These are phyloP conservation scores for Lithobates sylvaticus DNA, from an alignment of 2,797 vertebrate genomes.

Conservation along the genomic window DNA sequence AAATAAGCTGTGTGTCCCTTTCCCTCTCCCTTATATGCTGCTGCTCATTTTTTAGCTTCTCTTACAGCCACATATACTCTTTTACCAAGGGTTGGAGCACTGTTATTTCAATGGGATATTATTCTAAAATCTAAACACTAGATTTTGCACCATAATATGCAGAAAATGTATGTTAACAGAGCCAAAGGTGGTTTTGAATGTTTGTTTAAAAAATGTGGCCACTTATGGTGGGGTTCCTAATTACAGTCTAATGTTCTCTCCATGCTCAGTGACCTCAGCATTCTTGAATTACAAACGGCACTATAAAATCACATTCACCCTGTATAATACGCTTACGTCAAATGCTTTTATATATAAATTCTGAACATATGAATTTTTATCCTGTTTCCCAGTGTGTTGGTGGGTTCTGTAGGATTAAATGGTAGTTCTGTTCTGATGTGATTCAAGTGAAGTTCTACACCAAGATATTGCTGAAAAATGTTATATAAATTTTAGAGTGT, in stretches of 20 bases:
- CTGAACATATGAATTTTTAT: slow-evolving; percentile 1
- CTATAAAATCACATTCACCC: slow-evolving; percentile 14
- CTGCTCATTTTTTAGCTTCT: not conserved
- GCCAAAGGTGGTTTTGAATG: slow-evolving; percentile 38
- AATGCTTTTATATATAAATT: slow-evolving; percentile 24
- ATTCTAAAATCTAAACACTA: not conserved
- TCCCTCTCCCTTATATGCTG: not conserved
- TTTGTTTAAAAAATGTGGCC: slow-evolving; percentile 43
- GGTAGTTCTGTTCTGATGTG: slow-evolving; percentile 18
- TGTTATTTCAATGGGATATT: slow-evolving; percentile 21
- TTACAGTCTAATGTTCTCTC: slow-evolving; percentile 41
- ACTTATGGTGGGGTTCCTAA: slow-evolving; percentile 45
- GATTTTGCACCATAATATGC: not conserved
- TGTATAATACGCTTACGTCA: slow-evolving; percentile 18
- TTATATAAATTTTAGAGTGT: no score
- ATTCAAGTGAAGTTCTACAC: not conserved
- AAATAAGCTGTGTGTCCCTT: not conserved
- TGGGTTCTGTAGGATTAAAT: slow-evolving; percentile 44
- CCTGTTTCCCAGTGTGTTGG: not conserved
- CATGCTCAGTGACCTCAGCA: slow-evolving; percentile 26
- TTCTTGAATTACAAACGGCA: slow-evolving; percentile 43
- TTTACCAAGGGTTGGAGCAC: not conserved
- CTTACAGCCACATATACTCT: not conserved
- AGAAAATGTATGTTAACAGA: slow-evolving; percentile 25
- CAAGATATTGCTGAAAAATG: no score